Conservation (phyloP, 92 coral and sea anemone species). For the Zoanthus gigantus region DNA sequence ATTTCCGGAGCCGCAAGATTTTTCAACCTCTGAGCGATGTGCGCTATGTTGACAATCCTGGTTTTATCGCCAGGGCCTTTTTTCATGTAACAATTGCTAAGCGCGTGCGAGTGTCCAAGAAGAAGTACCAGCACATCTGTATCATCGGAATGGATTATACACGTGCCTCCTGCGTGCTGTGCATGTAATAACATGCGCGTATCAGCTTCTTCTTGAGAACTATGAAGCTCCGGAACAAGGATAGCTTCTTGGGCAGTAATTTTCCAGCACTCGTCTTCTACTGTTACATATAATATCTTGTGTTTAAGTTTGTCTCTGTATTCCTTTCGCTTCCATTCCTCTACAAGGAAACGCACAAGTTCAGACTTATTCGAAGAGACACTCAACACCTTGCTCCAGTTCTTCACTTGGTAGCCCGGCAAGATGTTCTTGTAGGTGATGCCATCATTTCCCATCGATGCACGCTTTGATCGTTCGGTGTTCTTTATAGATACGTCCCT, state of each 20-base stretch:
- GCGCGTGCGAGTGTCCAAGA: not conserved
- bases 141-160: not conserved
- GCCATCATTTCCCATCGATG: not conserved
- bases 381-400: slow-evolving; percentile 36
- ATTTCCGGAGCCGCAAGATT: not conserved
- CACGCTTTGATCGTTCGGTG: slow-evolving; percentile 4
- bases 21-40: not conserved
- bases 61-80: not conserved
- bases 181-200: not conserved
- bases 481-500: slow-evolving; percentile 6
- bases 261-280: slow-evolving; percentile 5
- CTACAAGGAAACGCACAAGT: slow-evolving; percentile 45
- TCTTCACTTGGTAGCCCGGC: slow-evolving; percentile 28
- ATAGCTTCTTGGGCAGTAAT: not conserved
- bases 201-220: slow-evolving; percentile 10
- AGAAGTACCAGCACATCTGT: slow-evolving; percentile 13
- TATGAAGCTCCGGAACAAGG: not conserved
- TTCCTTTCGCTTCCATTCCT: not conserved
- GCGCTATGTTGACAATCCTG: not conserved
- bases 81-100: not conserved
- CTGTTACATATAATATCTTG: not conserved
- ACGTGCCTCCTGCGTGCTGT: not conserved
- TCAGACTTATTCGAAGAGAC: slow-evolving; percentile 45
- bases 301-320: not conserved
- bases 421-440: slow-evolving; percentile 29